Percentiles rank a stretch among this genome's conserved stretches.
phyloP scores from a whole-genome alignment of 2,113 vertebrate genomes.

The Pterophyllum scalare region DNA sequence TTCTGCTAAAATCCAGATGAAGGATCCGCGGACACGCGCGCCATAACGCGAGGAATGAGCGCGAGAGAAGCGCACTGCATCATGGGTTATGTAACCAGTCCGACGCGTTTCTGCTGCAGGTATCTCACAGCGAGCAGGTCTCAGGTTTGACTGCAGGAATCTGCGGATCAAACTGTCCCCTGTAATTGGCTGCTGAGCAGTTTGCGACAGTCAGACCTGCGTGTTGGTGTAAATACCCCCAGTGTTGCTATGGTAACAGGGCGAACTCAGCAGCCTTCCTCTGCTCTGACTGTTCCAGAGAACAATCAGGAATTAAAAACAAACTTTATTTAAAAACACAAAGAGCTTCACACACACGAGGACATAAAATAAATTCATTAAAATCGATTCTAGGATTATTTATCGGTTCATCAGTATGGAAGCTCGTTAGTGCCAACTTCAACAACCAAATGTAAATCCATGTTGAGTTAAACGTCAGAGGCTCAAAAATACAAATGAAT shows the following conservation, averaged over 20 bases:
- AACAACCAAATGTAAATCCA: no score
- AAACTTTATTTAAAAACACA: not conserved
- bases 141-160: conserved; percentile 29
- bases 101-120: conserved; percentile 3
- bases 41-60: not conserved
- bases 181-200: conserved; percentile 28
- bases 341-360: not conserved
- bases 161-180: conserved; percentile 1
- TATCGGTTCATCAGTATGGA: not conserved
- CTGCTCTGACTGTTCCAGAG: not conserved
- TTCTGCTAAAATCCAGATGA: not conserved
- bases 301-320: not conserved
- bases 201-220: conserved; percentile 46
- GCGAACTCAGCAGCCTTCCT: not conserved
- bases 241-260: conserved; percentile 68
- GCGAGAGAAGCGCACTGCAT: conserved; percentile 3
- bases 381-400: not conserved
- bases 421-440: not conserved
- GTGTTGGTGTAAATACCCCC: conserved; percentile 25
- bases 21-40: not conserved
- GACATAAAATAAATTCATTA: not conserved
- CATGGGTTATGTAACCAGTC: conserved; percentile 17
- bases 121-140: not conserved
- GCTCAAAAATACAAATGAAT: not conserved
- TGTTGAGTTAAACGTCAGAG: not conserved